Conservation (phyloP, 2,888 invertebrate species). For the Orthosia gracilis region DNA sequence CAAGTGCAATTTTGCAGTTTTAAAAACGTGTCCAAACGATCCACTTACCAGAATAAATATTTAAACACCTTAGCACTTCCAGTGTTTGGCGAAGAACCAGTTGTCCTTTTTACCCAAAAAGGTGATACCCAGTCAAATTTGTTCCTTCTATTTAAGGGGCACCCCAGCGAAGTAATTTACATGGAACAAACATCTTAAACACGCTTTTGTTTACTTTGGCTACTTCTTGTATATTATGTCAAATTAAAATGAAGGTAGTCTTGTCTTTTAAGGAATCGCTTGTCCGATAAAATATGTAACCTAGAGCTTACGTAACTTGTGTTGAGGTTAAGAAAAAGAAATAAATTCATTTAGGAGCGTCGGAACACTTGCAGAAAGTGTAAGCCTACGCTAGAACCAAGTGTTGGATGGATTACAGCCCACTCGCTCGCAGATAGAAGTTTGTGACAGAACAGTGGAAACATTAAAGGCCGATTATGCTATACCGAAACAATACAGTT, state of each 20-base stretch:
- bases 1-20: neutral
- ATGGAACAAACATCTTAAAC: conserved; percentile 44
- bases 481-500: too few relatives aligned
- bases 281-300: neutral
- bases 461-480: too few relatives aligned
- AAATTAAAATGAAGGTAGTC: conserved; percentile 45
- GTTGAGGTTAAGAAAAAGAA: neutral
- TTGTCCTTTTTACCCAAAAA: conserved; percentile 32
- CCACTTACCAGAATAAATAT: conserved; percentile 21
- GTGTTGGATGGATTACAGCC: too few relatives aligned
- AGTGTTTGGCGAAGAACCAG: conserved; percentile 15
- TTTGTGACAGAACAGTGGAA: too few relatives aligned
- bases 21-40: neutral
- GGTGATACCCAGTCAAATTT: conserved; percentile 35
- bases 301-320: neutral
- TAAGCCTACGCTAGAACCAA: too few relatives aligned
- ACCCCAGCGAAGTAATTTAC: conserved; percentile 43
- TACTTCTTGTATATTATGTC: conserved; percentile 47
- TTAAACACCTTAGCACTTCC: conserved; percentile 21
- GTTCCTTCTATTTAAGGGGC: conserved; percentile 32
- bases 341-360: too few relatives aligned
- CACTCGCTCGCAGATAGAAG: too few relatives aligned
- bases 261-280: conserved; percentile 28
- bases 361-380: too few relatives aligned
- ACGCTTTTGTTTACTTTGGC: conserved; percentile 25